Base-by-base conservation (phyloP, 1,140 invertebrate genomes). In the Brachionus rotundiformis region DNA sequence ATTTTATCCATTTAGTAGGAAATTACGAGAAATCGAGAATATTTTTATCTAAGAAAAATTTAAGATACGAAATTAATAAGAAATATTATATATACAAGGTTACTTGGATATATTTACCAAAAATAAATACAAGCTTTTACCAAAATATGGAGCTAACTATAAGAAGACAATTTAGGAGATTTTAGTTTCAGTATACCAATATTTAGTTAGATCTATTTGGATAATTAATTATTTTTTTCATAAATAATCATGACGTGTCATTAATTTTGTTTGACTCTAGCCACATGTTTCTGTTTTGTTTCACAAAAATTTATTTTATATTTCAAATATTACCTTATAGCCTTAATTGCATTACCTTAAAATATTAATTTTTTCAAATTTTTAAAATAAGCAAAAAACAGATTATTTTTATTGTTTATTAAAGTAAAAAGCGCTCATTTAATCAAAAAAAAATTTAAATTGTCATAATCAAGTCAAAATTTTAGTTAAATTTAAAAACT, bases 211-310 rank as follows among this genome's bases (percentile, higher is more conserved):
- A 49, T 49, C 47, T 54, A n/a, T 25, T 54, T 54, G 5, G 8
- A 8, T 19, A 54, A 54, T 54, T 54, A 54, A 54, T 7, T 19
- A 19, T 54, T 54, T 16, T 7, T 54, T 19, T 54, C 6, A 7
- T 23, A 25, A 8, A 10, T 19, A 25, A 54, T 54, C 47, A 54
- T 54, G 47, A 25, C n/a, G 47, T 54, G 19, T 54, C 47, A 19
- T 19, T 54, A 25, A 19, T 25, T 54, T 54, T 54, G 8, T 54
- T 54, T 8, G 19, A 54, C 47, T 23, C 47, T 7, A 54, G 19
- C 19, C 47, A 54, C 47, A 54, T 54, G 47, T 54, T 19, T 54
- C 47, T 54, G 47, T 25, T 54, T 54, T 54, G 47, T 54, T 54
- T 54, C 47, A 54, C 47, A 54, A 54, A 54, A 54, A 25, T 25